Base-by-base conservation (phyloP, 1,140 invertebrate species). In the Drosophila simulans region DNA sequence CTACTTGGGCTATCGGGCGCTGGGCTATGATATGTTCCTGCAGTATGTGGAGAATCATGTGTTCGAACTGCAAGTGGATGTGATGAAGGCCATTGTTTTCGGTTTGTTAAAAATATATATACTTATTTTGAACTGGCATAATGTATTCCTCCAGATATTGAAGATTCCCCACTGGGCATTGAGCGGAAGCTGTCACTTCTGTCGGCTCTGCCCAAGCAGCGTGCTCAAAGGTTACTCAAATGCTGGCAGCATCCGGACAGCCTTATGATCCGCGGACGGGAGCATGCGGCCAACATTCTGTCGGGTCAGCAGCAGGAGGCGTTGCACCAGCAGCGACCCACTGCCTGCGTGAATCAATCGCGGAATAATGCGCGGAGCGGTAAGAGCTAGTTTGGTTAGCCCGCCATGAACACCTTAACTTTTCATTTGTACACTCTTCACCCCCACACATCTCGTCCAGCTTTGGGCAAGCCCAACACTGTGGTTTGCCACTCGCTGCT, bases 41-140 rank as follows among this genome's bases (percentile, higher is more conserved):
- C 96, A 97, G 91, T 97, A 97, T 88, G 95, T 97, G 39, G 95
- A 96, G 74, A 93, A 96, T 57, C 95, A 96, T 80, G 96, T 97
- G 51, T 96, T 97, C 74, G 96, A 97, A 81, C 92, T 97, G 54
- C 96, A 97, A 93, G 95, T 97, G 25, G 97, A 97, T 86, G 96
- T 97, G 2, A 95, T 97, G 91, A 97, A 97, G 93, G 94, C 94
- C 49, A 97, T 97, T 69, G 95, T 97, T 86, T 94, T 95, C 77
- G 95, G 96, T 97, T 84, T 0, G 91, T 60, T 46, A 31, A 0
- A 0, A 4, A 20, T n/a, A 1, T 12, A 34, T 3, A 52, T 12
- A 48, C 7, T 10, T 59, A 94, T 94, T 94, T 90, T 0, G 0
- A 15, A 12, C 1, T 49, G 8, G 11, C 4, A 8, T 13, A 2